These are phyloP conservation scores for Hypotaenidia philippensis DNA, from an alignment of 2,797 vertebrate genomes.

Conservation along the genomic window DNA sequence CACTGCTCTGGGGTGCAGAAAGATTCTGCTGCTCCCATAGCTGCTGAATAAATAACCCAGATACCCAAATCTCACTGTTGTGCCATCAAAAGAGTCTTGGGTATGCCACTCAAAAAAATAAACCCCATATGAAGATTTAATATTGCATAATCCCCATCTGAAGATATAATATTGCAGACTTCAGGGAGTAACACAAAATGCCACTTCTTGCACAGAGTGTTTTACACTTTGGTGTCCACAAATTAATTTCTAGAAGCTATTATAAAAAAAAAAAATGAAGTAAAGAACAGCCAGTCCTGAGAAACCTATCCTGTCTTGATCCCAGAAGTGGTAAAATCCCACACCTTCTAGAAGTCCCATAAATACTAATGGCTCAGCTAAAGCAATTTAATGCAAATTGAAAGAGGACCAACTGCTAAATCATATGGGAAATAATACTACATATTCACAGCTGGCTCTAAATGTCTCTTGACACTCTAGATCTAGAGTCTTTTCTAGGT, in stretches of 20 bases:
- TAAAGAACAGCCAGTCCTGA: not conserved
- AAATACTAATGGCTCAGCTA: not conserved
- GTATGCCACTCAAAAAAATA: not conserved
- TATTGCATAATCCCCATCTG: not conserved
- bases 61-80: not conserved
- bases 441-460: not conserved
- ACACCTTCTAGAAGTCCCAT: not conserved
- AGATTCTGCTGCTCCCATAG: fast-evolving
- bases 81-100: not conserved
- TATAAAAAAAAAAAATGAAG: too few species aligned
- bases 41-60: not conserved
- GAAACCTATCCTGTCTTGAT: not conserved
- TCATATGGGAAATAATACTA: not conserved
- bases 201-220: not conserved
- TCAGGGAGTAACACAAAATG: not conserved
- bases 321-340: not conserved
- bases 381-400: not conserved
- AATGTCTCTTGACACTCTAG: not conserved
- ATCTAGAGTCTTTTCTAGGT: not conserved
- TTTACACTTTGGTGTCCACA: not conserved
- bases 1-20: not conserved
- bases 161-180: not conserved
- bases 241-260: not conserved
- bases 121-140: not conserved
- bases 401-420: not conserved